Base-by-base conservation (phyloP, 2,797 vertebrate genomes). In the Lithobates pipiens region DNA sequence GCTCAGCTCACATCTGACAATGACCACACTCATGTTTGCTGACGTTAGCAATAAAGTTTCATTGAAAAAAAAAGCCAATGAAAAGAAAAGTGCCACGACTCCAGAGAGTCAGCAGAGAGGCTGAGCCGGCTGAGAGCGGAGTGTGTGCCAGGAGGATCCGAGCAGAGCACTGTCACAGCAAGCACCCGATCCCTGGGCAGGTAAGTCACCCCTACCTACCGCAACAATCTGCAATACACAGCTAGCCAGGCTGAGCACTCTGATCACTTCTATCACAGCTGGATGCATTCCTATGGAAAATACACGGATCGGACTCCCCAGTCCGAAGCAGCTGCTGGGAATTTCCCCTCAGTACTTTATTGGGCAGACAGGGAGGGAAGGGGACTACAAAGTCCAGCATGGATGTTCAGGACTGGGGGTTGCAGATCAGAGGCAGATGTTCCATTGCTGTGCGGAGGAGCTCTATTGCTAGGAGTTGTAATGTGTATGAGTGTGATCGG, bases 1-100 rank as follows among this genome's bases (percentile, higher is more conserved):
- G 39, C 34, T 39, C 39, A 39, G 39, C 34, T 39, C 39, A 39
- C 5, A 39, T 13, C 50, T 54, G 3, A 54, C 4, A 18, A 16
- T 54, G 65, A 34, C 50, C 10, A 50, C 25, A 67, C 29, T 34
- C 36, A 9, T 86, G 75, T 83, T 54, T 32, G 68, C 73, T 36
- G 72, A 80, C 39, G 7, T 72, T 34, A 5, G 25, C 54, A 86
- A 86, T 86, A 86, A 86, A 86, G 85, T 82, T 86, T 73, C 18
- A 73, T 83, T 86, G 69, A 78, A 77, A 44, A 77, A 68, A 86
- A 83, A 78, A 73, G 57, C 29, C 36, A 34, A 76, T 57, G 50
- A 75, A 75, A 79, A 67, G 77, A 68, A 77, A 86, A 86, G 85
- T 86, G 85, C 85, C 85, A 86, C 85, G 85, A 86, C 85, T 86